phyloP scores from a whole-genome alignment of 2,797 vertebrate species.

The Podarcis siculus region DNA sequence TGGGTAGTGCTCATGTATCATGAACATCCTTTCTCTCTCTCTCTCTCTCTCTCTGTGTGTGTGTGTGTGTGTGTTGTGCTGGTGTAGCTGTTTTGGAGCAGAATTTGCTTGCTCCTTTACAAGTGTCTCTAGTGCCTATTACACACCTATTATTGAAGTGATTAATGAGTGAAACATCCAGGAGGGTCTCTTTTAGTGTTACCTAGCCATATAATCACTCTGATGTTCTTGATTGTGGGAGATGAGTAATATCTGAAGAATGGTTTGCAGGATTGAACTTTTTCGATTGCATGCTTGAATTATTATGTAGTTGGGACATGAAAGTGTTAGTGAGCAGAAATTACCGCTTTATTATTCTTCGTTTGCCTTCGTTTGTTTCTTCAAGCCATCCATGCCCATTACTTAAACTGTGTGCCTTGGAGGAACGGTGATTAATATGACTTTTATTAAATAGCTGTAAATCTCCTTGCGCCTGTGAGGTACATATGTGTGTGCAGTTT shows the following conservation, averaged over 20 bases:
- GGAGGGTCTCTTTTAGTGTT: conserved; percentile 55
- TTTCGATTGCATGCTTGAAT: conserved; percentile 29
- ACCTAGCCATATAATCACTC: conserved; percentile 24
- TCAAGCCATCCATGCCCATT: neutral
- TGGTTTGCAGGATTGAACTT: conserved; percentile 49
- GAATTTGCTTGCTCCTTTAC: conserved; percentile 33
- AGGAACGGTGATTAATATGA: neutral
- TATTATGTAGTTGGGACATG: neutral
- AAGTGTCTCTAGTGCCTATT: conserved; percentile 27
- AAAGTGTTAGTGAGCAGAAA: neutral
- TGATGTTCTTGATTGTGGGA: neutral
- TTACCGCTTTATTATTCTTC: neutral
- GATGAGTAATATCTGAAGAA: conserved; percentile 24
- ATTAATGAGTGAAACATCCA: conserved; percentile 60
- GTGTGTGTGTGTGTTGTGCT: too few relatives aligned
- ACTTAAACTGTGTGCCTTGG: neutral
- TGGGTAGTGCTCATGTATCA: neutral
- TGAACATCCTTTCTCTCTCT: neutral
- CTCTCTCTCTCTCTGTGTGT: neutral
- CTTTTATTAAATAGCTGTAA: neutral
- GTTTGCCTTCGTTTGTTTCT: neutral
- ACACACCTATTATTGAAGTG: conserved; percentile 46
- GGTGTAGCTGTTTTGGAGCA: conserved; percentile 40
- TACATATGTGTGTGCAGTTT: neutral
- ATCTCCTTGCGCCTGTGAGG: neutral